Evolutionary conservation across 2,113 vertebrate genomes (phyloP), one percentile per base, ranked within the genome.

Genomic region (Saccopteryx bilineata): DNA sequence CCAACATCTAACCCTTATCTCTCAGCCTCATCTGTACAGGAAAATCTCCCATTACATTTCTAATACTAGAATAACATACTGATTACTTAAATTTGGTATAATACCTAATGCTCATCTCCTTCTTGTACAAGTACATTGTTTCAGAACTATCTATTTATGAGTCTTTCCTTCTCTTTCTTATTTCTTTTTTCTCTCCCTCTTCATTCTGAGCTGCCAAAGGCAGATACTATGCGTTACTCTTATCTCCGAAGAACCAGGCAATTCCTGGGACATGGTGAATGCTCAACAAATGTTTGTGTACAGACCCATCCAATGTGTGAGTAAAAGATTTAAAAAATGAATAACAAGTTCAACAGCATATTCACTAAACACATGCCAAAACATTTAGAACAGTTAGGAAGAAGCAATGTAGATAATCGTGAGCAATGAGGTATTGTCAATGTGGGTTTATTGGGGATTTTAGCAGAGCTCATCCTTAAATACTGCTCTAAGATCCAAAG

Each of bases 41-140:
- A 88, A 79, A 71, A 61, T 79, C 68, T 56, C 52, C 90, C 76
- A 33, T 4, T 60, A 0, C 17, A 74, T 81, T 60, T 92, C 74
- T 89, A 82, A 31, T 52, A 65, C 52, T 87, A 95, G 39, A 81
- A n/a, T 72, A 82, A 46, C 24, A 56, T 7, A 0, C 0, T 63
- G 15, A 24, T 91, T 79, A n/a, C 61, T 91, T 87, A 78, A 81
- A 74, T 92, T 90, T 80, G 28, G 4, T 71, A 8, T 65, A 54
- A 24, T 52, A 63, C 68, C 74, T 81, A 87, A 46, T 46, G 68
- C 9, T 94, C 88, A 31, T 78, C 81, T 84, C 28, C 71, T 48
- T 92, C 66, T 80, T 87, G 4, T 6, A 65, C 69, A 91, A 75
- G 18, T 58, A 52, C 14, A 31, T 23, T 94, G 24, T 75, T 92